Evolutionary conservation across 2,797 vertebrate genomes (phyloP), one percentile per base, ranked within the genome.

Genomic region (Premnoplex brunnescens): DNA sequence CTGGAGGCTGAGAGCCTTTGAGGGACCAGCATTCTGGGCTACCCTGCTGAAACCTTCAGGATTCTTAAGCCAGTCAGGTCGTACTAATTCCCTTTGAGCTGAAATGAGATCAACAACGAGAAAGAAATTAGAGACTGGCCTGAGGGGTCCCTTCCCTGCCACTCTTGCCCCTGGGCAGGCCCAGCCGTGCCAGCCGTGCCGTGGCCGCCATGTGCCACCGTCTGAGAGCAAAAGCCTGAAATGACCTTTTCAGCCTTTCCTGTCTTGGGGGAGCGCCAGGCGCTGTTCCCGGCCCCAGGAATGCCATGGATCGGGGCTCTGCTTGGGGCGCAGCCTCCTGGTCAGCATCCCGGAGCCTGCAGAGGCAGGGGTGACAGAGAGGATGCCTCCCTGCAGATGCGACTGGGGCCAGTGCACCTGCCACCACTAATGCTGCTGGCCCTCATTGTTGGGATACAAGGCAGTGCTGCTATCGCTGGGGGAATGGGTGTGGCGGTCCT

Each of bases 41-140:
- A 12, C 10, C 10, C 26, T 43, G 49, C 32, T 18, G 63, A n/a
- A n/a, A 6, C 36, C 14, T 22, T 11, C n/a, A n/a, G 32, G 43
- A 44, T 26, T 44, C 43, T 24, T 66, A 30, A 30, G 14, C 28
- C 43, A 9, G 5, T 3, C 6, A 12, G 16, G 13, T 21, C 1
- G 7, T 21, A 21, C 36, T 20, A 11, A 30, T 11, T 30, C n/a
- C 43, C 24, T 9, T 7, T 28, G 43, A 26, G 43, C 6, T 5
- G 10, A 43, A 10, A 6, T 1, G 27, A 1, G 23, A 0, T 7
- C 6, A 17, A 5, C 4, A 21, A 27, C 0, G 22, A 18, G 16
- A 4, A 6, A 5, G 34, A 27, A 32, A 11, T 46, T 46, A 22
- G 21, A 44, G 10, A 1, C 2, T 9, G 62, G 28, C 7, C 17